Conservation (phyloP, 2,888 invertebrate species). For the Nineta flava region DNA sequence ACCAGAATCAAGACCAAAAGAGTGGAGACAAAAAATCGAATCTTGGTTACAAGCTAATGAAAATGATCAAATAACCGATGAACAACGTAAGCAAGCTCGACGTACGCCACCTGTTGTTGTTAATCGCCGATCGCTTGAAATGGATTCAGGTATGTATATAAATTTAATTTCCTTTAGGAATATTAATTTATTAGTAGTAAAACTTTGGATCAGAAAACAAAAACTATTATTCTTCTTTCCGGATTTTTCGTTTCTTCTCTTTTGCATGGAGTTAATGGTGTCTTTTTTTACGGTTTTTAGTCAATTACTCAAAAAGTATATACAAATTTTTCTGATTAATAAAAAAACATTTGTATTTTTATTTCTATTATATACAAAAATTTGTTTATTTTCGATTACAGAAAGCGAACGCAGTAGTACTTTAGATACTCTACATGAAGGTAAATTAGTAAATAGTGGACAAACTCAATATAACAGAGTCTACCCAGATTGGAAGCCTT, state of each 20-base stretch:
- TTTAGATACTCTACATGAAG: slow-evolving; percentile 62
- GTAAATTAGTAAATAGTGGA: slow-evolving; percentile 35
- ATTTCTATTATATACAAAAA: background rate
- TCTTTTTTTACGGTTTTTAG: too few relatives aligned
- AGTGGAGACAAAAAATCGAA: slow-evolving; percentile 82
- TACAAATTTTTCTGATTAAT: background rate
- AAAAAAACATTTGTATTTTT: background rate
- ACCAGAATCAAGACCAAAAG: slow-evolving; percentile 39
- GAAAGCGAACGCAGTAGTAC: slow-evolving; percentile 64
- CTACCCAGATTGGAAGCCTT: slow-evolving; percentile 68
- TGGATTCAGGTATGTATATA: slow-evolving; percentile 52
- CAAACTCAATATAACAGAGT: slow-evolving; percentile 40
- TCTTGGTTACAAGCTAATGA: slow-evolving; percentile 82
- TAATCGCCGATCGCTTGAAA: slow-evolving; percentile 65
- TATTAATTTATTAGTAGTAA: too few relatives aligned
- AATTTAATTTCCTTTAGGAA: background rate
- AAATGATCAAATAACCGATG: slow-evolving; percentile 57
- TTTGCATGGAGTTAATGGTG: too few relatives aligned
- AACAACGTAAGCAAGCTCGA: slow-evolving; percentile 45
- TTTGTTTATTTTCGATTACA: slow-evolving; percentile 19
- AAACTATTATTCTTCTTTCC: background rate
- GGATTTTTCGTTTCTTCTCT: background rate
- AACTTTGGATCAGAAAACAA: too few relatives aligned
- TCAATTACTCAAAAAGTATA: too few relatives aligned
- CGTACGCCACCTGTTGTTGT: slow-evolving; percentile 35